Evolutionary conservation across 2,888 invertebrate species (phyloP).

Genomic region (Tetheella fluctuosa): DNA sequence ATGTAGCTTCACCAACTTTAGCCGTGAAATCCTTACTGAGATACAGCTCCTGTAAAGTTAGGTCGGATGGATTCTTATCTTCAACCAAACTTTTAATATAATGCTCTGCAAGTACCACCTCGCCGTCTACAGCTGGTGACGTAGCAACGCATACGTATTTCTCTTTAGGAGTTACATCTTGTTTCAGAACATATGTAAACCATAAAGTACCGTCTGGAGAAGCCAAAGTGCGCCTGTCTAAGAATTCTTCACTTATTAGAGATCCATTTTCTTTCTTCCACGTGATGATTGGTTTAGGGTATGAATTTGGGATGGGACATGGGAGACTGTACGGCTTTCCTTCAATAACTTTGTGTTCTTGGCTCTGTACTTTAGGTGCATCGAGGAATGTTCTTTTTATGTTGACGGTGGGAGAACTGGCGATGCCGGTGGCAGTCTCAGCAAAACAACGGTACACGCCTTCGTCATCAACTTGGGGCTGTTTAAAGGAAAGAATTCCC

Average conservation of each 20-base stretch:
- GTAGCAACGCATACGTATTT: slow-evolving; percentile 66
- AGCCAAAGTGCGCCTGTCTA: slow-evolving; percentile 51
- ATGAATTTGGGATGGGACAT: slow-evolving; percentile 57
- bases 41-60: slow-evolving; percentile 60
- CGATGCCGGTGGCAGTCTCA: slow-evolving; percentile 51
- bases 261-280: slow-evolving; percentile 54
- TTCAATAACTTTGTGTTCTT: slow-evolving; percentile 56
- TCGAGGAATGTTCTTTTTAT: slow-evolving; percentile 53
- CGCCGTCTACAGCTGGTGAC: slow-evolving; percentile 51
- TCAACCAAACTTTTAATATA: slow-evolving; percentile 49
- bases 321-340: slow-evolving; percentile 63
- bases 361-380: slow-evolving; percentile 37
- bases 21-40: slow-evolving; percentile 56
- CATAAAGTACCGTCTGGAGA: slow-evolving; percentile 64
- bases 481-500: slow-evolving; percentile 57
- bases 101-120: slow-evolving; percentile 60
- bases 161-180: slow-evolving; percentile 50
- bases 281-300: slow-evolving; percentile 61
- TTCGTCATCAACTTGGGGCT: slow-evolving; percentile 54
- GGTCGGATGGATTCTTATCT: slow-evolving; percentile 43
- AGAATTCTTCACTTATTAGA: slow-evolving; percentile 34
- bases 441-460: slow-evolving; percentile 66
- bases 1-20: slow-evolving; percentile 53
- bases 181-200: slow-evolving; percentile 60
- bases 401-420: slow-evolving; percentile 52